Percentiles rank a stretch among this genome's conserved stretches.
phyloP scores from a whole-genome alignment of 2,888 invertebrate genomes.

The Hypomecis atomaria region DNA sequence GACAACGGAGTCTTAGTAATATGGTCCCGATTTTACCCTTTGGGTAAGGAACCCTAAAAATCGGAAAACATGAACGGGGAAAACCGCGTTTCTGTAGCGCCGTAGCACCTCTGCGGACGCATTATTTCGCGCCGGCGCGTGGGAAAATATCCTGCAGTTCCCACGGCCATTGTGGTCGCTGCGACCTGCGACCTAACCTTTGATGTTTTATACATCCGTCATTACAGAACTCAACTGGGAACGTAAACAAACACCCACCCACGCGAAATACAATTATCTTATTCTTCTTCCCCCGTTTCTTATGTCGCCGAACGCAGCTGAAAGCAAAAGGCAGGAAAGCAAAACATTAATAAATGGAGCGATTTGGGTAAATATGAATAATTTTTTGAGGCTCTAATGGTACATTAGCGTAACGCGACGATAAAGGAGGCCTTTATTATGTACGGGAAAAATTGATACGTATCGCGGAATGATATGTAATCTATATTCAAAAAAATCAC shows the following conservation, averaged over 20 bases:
- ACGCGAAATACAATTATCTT: constrained; percentile 1
- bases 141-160: constrained; percentile 33
- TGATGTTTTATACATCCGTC: constrained; percentile 30
- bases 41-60: too few relatives aligned
- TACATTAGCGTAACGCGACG: constrained; percentile 13
- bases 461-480: constrained; percentile 24
- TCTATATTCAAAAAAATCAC: constrained; percentile 31
- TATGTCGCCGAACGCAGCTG: constrained; percentile 5
- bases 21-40: too few relatives aligned
- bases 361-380: constrained; percentile 10
- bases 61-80: too few relatives aligned
- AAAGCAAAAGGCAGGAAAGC: constrained; percentile 8
- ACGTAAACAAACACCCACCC: constrained; percentile 8
- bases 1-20: too few relatives aligned
- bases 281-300: neutral
- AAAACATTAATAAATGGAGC: neutral
- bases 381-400: neutral
- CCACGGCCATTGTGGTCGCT: constrained; percentile 36
- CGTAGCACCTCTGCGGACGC: constrained; percentile 6
- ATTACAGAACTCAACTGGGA: constrained; percentile 14
- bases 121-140: constrained; percentile 15
- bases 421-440: constrained; percentile 11
- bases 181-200: constrained; percentile 21
- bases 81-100: neutral
- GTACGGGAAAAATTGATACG: constrained; percentile 6